Base-by-base conservation (phyloP, 1,140 invertebrate species). In the Diprion similis region DNA sequence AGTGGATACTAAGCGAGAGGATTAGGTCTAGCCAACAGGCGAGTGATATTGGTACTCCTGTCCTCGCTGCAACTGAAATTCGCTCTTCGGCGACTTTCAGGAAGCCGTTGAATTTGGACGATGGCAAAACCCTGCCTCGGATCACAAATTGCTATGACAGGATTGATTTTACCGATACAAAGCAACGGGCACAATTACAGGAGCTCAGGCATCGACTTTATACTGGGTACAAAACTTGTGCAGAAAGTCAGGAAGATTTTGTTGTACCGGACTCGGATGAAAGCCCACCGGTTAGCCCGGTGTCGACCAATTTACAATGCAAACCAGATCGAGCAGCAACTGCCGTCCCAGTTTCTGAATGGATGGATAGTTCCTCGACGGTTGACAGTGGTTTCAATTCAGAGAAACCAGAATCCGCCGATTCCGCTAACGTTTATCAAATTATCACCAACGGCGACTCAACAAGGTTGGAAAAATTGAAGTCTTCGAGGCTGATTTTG, bases 331-430 rank as follows among this genome's bases (percentile, higher is more conserved):
- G 24, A 37, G 24, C 24, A 6, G 6, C 24, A 37, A 6, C 24
- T 37, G n/a, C 51, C 9, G 11, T 15, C n/a, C 51, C 51, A 17
- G 51, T 59, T 59, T 17, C n/a, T 4, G 8, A 59, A 15, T 59
- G 11, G 11, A 59, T 59, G 11, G 51, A 59, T 13, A 15, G 11
- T 13, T 17, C 11, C 11, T 59, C 51, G 11, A 59, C 51, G n/a
- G 51, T 59, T 17, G 51, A 59, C 51, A 59, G 51, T 59, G 51
- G 51, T 59, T 59, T 59, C 51, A 59, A 59, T 59, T 59, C 51
- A 17, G 51, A 59, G 51, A 59, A 59, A 17, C 51, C 51, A 59
- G 51, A 59, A 15, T 59, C 51, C n/a, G 51, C 51, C 11, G 51
- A 37, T 37, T 37, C 24, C 24, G 24, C 24, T 4, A 37, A 37